Conservation (phyloP, 2,797 vertebrate genomes). For the Xiphophorus birchmanni region DNA sequence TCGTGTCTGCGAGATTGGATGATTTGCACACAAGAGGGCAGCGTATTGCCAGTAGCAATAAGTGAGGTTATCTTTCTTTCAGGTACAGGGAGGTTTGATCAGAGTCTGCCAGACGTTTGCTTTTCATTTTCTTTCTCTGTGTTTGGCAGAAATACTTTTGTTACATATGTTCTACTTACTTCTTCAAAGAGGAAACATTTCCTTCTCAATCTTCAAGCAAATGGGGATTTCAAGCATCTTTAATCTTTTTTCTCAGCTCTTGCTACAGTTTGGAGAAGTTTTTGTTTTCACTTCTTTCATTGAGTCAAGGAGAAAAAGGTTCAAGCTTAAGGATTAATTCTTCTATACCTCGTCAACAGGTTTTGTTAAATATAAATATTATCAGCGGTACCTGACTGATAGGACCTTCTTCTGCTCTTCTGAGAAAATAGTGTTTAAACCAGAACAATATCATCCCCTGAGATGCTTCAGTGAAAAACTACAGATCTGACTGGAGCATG, state of each 20-base stretch:
- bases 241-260: neutral
- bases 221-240: neutral
- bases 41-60: neutral
- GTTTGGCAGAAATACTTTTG: neutral
- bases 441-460: neutral
- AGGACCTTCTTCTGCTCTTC: neutral
- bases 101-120: neutral
- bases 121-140: neutral
- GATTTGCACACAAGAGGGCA: neutral
- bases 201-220: neutral
- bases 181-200: neutral
- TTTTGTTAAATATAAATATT: neutral
- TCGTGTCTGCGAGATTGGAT: neutral
- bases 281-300: neutral
- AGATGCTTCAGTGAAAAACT: neutral
- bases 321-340: neutral
- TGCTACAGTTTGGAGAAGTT: neutral
- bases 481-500: neutral
- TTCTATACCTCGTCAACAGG: neutral
- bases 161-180: neutral
- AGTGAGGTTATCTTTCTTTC: too few species aligned
- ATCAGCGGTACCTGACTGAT: neutral
- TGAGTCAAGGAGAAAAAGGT: neutral
- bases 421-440: neutral
- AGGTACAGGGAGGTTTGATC: neutral